phyloP scores from a whole-genome alignment of 1,140 invertebrate genomes.

The Nasonia vitripennis region DNA sequence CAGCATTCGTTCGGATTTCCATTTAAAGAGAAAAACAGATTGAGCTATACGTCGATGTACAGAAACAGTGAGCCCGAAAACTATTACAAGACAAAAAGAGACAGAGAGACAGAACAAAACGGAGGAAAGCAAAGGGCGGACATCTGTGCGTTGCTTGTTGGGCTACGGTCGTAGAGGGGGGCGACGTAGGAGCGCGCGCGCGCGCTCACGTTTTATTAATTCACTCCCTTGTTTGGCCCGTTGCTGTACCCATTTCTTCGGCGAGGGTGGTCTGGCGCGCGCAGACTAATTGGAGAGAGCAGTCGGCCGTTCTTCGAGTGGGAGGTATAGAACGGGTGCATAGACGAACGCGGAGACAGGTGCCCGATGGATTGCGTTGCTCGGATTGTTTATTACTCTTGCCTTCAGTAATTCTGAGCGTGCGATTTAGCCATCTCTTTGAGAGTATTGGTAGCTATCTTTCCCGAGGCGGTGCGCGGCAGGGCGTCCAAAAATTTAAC shows the following conservation, averaged over 20 bases:
- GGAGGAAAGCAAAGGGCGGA: slow-evolving; percentile 50
- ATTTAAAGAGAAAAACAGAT: slow-evolving; percentile 23
- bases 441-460: slow-evolving; percentile 77
- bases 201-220: slow-evolving; percentile 63
- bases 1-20: background rate
- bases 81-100: background rate
- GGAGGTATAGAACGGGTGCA: background rate
- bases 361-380: background rate
- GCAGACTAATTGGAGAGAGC: slow-evolving; percentile 34
- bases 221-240: slow-evolving; percentile 57
- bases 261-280: slow-evolving; percentile 10
- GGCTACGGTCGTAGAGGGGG: background rate
- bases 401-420: background rate
- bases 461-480: slow-evolving; percentile 79
- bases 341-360: background rate
- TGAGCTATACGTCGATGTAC: background rate
- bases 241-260: background rate
- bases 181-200: background rate
- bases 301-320: background rate
- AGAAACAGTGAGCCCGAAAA: background rate
- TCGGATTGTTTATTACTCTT: background rate
- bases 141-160: slow-evolving; percentile 58
- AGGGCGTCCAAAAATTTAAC: slow-evolving; percentile 78
- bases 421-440: slow-evolving; percentile 63
- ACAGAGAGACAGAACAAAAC: background rate